phyloP scores from a whole-genome alignment of 2,113 vertebrate genomes.

The Oenanthe oenanthe region DNA sequence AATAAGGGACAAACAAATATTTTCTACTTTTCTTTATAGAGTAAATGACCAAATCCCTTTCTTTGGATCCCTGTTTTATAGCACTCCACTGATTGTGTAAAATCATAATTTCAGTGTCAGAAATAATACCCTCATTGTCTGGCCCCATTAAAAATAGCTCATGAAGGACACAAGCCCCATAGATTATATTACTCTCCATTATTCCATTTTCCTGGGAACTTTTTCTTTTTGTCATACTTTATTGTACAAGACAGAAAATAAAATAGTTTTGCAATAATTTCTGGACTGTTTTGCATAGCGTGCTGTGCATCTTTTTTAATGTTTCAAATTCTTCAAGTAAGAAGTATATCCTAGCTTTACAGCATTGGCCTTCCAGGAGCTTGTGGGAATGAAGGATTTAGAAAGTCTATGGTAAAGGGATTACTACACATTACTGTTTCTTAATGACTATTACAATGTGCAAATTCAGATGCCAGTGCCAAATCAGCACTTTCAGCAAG shows the following conservation, averaged over 20 bases:
- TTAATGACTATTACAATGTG: neutral
- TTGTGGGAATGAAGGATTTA: constrained; percentile 8
- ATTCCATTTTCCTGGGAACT: neutral
- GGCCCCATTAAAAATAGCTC: neutral
- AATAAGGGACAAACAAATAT: neutral
- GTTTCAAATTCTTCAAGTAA: constrained; percentile 23
- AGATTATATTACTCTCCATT: neutral
- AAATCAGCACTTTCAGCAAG: constrained; percentile 17
- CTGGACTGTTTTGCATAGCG: neutral
- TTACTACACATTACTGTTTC: neutral
- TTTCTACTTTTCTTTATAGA: neutral
- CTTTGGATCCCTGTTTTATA: neutral
- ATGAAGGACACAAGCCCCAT: neutral
- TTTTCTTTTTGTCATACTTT: constrained; percentile 1
- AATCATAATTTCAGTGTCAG: neutral
- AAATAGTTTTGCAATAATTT: constrained; percentile 7
- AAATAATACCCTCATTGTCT: constrained; percentile 16
- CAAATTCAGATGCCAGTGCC: constrained; percentile 2
- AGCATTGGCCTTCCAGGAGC: neutral
- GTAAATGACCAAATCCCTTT: neutral
- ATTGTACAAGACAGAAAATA: neutral
- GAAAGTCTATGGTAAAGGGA: constrained; percentile 14
- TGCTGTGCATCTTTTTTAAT: neutral
- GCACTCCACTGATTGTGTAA: neutral
- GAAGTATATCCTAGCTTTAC: neutral